Conservation (phyloP, 2,888 invertebrate species). For the Xestia c-nigrum region DNA sequence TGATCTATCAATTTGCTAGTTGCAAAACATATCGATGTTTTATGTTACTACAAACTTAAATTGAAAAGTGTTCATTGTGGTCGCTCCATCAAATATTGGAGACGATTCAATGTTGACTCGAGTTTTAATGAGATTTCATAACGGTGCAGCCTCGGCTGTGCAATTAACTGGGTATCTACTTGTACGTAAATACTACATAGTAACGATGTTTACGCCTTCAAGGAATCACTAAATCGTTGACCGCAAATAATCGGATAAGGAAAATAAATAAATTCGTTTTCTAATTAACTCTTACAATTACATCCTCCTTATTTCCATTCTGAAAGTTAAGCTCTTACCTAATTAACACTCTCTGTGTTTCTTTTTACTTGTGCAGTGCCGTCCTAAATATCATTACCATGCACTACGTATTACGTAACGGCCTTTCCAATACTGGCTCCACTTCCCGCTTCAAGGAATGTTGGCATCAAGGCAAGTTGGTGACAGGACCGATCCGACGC, state of each 20-base stretch:
- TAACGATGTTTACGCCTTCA: slow-evolving; percentile 7
- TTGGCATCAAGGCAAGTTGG: slow-evolving; percentile 80
- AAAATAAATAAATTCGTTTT: slow-evolving; percentile 15
- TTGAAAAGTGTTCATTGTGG: slow-evolving; percentile 18
- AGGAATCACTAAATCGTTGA: slow-evolving; percentile 16
- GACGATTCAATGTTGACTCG: slow-evolving; percentile 26
- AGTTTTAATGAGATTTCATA: slow-evolving; percentile 45
- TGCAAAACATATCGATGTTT: slow-evolving; percentile 32
- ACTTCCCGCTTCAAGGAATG: slow-evolving; percentile 85
- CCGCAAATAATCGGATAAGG: neutral
- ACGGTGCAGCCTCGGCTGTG: slow-evolving; percentile 35
- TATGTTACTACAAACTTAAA: neutral
- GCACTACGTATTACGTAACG: slow-evolving; percentile 46
- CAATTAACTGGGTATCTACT: slow-evolving; percentile 17
- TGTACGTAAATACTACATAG: slow-evolving; percentile 4
- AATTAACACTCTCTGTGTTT: slow-evolving; percentile 14
- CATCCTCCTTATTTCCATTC: slow-evolving; percentile 20
- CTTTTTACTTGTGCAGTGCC: slow-evolving; percentile 6
- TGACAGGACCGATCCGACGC: slow-evolving; percentile 71
- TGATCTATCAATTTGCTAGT: slow-evolving; percentile 46
- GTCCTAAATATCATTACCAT: slow-evolving; percentile 35
- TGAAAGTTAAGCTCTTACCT: slow-evolving; percentile 14
- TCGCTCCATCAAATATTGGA: slow-evolving; percentile 33
- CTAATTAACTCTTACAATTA: slow-evolving; percentile 27
- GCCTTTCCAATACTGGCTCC: slow-evolving; percentile 56